Evolutionary conservation across 2,797 vertebrate species (phyloP).

Genomic region (Takifugu ocellatus): DNA sequence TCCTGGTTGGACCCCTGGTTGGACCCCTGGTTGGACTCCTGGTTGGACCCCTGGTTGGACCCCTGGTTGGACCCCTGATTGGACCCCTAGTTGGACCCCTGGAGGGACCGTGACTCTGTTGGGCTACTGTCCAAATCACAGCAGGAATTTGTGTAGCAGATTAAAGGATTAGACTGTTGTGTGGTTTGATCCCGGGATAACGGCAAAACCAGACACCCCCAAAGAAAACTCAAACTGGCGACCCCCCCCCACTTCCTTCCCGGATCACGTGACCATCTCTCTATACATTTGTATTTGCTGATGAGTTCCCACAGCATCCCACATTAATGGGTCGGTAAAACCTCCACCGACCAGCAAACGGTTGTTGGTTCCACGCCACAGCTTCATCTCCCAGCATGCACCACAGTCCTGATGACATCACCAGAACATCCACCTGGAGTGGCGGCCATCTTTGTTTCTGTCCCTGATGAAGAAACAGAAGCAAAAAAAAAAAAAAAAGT

Average conservation of each 20-base stretch:
- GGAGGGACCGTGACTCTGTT: no score
- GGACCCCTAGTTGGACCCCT: no score
- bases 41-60: no score
- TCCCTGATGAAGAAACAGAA: not conserved
- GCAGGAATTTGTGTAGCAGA: slow-evolving; percentile 6
- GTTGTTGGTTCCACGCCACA: no score
- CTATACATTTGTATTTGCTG: no score
- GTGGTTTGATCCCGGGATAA: not conserved
- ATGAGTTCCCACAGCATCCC: no score
- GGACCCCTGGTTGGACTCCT: no score
- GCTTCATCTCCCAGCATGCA: not conserved
- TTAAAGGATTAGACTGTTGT: slow-evolving; percentile 11
- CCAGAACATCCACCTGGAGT: not conserved
- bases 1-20: no score
- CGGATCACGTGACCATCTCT: not conserved
- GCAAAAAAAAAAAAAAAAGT: not conserved
- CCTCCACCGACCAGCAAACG: no score
- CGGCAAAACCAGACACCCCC: slow-evolving; percentile 1
- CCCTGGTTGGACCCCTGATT: no score
- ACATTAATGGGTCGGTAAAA: no score
- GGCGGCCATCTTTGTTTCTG: not conserved
- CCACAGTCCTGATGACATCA: not conserved
- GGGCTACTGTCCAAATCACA: not conserved
- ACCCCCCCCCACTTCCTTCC: not conserved
- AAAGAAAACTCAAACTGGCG: not conserved